These are phyloP conservation scores for Erannis defoliaria DNA, from an alignment of 2,888 invertebrate genomes.

Conservation along the genomic window DNA sequence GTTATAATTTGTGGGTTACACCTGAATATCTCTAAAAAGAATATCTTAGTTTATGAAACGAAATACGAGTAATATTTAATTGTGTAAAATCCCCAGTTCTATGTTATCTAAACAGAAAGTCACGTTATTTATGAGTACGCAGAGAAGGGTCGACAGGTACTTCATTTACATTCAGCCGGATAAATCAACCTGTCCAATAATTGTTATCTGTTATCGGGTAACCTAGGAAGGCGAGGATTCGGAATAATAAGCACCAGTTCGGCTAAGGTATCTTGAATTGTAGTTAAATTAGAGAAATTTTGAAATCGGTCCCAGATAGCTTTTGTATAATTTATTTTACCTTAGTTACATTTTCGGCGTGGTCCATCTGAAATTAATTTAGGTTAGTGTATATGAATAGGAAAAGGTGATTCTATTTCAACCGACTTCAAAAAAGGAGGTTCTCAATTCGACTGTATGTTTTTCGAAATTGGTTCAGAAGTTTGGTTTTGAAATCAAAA, in stretches of 20 bases:
- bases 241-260: neutral
- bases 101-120: constrained; percentile 5
- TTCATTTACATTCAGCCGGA: constrained; percentile 26
- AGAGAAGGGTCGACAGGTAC: constrained; percentile 33
- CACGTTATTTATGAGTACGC: constrained; percentile 24
- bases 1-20: neutral
- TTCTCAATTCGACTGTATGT: too few relatives aligned
- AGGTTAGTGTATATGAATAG: too few relatives aligned
- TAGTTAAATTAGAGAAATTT: neutral
- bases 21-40: neutral
- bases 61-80: constrained; percentile 1
- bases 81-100: neutral
- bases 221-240: constrained; percentile 8
- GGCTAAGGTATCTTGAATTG: neutral
- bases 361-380: too few relatives aligned
- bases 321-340: too few relatives aligned
- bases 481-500: too few relatives aligned
- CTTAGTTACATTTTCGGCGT: too few relatives aligned
- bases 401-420: too few relatives aligned
- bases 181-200: constrained; percentile 33
- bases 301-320: neutral
- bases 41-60: neutral
- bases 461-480: too few relatives aligned
- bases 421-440: too few relatives aligned
- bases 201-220: constrained; percentile 31